Evolutionary conservation across 2,797 vertebrate genomes (phyloP).

Genomic region (Melanotaenia maccullochi): DNA sequence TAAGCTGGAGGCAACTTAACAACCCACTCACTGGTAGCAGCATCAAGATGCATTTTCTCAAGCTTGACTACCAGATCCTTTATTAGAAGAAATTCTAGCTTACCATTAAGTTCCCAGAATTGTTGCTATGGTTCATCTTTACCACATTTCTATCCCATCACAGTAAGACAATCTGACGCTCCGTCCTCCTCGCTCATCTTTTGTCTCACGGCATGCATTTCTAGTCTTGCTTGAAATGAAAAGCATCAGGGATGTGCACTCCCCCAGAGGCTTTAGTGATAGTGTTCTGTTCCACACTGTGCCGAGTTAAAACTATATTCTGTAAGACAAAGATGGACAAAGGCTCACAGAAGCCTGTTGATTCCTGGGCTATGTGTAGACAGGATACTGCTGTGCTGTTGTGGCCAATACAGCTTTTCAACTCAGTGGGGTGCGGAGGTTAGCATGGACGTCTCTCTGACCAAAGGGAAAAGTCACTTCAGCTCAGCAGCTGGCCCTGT

Average conservation of each 20-base stretch:
- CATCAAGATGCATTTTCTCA: constrained; percentile 56
- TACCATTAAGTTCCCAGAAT: constrained; percentile 36
- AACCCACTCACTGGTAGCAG: constrained; percentile 54
- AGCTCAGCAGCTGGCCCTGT: constrained; percentile 53
- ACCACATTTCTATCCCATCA: constrained; percentile 39
- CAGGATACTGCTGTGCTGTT: constrained; percentile 78
- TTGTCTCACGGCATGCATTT: constrained; percentile 27
- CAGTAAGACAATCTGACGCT: constrained; percentile 35
- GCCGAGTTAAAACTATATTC: constrained; percentile 62
- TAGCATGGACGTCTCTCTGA: constrained; percentile 57
- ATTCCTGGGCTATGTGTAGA: constrained; percentile 70
- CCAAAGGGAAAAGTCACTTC: constrained; percentile 65
- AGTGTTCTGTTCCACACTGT: constrained; percentile 43
- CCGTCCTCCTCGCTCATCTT: constrained; percentile 12
- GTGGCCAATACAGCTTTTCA: constrained; percentile 71
- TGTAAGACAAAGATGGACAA: constrained; percentile 62
- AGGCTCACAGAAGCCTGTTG: constrained; percentile 73
- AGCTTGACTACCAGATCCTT: constrained; percentile 47
- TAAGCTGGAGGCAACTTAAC: constrained; percentile 59
- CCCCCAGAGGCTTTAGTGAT: constrained; percentile 48
- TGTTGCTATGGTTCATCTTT: constrained; percentile 56
- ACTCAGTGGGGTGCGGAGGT: constrained; percentile 71
- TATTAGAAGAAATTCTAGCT: constrained; percentile 52
- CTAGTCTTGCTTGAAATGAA: constrained; percentile 56
- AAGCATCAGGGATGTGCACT: constrained; percentile 47